Percentiles rank a stretch among this genome's conserved stretches.
Evolutionary conservation across 2,797 vertebrate genomes (phyloP).

Genomic region (Enteromius anoplus): DNA sequence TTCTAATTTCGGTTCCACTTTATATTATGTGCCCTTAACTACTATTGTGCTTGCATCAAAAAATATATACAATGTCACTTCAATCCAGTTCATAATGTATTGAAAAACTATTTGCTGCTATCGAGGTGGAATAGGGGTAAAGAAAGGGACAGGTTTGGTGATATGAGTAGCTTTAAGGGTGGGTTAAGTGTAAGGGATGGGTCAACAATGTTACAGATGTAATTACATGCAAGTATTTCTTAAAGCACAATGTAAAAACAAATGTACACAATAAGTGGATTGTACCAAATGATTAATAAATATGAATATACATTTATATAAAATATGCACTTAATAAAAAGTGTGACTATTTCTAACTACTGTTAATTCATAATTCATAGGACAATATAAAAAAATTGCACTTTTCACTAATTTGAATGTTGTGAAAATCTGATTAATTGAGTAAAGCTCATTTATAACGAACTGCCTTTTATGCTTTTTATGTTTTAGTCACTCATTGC

Average conservation of each 20-base stretch:
- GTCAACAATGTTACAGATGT: neutral
- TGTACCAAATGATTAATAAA: neutral
- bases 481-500: neutral
- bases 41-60: neutral
- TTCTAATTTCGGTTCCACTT: neutral
- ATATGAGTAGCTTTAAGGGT: neutral
- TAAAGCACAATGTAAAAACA: neutral
- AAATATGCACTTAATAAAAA: neutral
- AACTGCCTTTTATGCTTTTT: neutral
- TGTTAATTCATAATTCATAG: too few relatives aligned
- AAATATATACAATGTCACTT: neutral
- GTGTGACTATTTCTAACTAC: neutral
- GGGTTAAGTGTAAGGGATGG: too few relatives aligned
- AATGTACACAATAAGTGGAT: neutral
- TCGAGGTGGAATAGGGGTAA: neutral
- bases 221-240: neutral
- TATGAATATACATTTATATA: neutral
- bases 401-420: neutral
- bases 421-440: neutral
- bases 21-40: neutral
- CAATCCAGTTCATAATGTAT: neutral
- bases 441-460: neutral
- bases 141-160: neutral
- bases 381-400: neutral
- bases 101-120: neutral